phyloP scores from a whole-genome alignment of 2,888 invertebrate genomes.

The Eilema caniola region DNA sequence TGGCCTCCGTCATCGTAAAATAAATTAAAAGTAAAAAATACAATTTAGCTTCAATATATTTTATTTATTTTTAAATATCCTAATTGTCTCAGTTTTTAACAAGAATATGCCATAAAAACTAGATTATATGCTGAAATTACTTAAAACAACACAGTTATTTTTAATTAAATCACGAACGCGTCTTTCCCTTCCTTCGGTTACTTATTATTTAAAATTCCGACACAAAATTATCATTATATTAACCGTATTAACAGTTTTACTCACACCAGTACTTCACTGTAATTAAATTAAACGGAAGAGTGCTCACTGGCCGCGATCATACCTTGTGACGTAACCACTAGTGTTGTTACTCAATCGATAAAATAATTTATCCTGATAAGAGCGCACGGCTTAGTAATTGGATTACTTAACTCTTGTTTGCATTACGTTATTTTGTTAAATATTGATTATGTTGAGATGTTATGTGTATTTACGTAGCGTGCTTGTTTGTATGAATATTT shows the following conservation, averaged over 20 bases:
- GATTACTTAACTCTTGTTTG: conserved; percentile 61
- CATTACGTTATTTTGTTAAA: conserved; percentile 37
- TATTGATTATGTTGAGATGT: conserved; percentile 19
- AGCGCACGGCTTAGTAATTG: conserved; percentile 61
- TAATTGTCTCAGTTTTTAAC: not conserved
- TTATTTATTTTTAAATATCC: not conserved
- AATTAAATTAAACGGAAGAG: conserved; percentile 82
- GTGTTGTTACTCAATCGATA: conserved; percentile 74
- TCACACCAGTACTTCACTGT: conserved; percentile 52
- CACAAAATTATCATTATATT: conserved; percentile 15
- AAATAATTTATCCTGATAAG: conserved; percentile 63
- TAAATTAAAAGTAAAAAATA: not conserved
- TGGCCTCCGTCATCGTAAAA: not conserved
- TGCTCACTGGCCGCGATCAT: conserved; percentile 68
- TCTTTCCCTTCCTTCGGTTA: not conserved
- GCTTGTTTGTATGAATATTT: not conserved
- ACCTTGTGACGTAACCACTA: conserved; percentile 58
- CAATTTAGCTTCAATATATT: not conserved
- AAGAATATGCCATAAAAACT: not conserved
- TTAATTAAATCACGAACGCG: not conserved
- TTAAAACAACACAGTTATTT: not conserved
- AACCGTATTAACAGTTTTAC: conserved; percentile 23
- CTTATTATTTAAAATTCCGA: conserved; percentile 5
- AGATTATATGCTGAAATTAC: not conserved
- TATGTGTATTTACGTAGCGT: conserved; percentile 2